Conservation (phyloP, 1,140 invertebrate genomes). For the Colletes gigas region DNA sequence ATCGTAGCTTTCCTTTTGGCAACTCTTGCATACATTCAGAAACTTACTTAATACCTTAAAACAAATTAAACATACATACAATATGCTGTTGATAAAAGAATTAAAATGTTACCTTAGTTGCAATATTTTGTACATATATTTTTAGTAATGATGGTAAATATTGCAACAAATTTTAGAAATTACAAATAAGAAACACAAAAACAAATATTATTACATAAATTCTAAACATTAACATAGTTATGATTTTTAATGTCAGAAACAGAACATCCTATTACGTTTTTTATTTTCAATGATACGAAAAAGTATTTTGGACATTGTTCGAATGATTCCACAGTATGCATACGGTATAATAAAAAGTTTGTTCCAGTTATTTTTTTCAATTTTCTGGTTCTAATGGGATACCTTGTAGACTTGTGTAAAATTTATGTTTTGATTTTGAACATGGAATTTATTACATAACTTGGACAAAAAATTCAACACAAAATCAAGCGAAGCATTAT, state of each 20-base stretch:
- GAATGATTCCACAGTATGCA: no score
- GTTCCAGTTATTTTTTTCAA: no score
- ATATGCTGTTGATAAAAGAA: constrained; percentile 15
- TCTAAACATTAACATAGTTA: constrained; percentile 24
- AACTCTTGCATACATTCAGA: constrained; percentile 41
- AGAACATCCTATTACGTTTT: no score
- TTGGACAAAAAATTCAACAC: constrained; percentile 10
- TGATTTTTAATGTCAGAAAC: background rate
- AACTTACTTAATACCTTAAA: constrained; percentile 16
- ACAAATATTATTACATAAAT: constrained; percentile 21
- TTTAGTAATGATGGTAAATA: constrained; percentile 7
- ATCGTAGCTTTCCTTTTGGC: constrained; percentile 58
- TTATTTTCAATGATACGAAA: no score
- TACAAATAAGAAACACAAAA: constrained; percentile 16
- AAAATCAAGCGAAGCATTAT: constrained; percentile 6
- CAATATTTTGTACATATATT: constrained; percentile 21
- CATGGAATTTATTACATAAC: constrained; percentile 1
- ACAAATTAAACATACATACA: constrained; percentile 18
- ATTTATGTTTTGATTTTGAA: constrained; percentile 17
- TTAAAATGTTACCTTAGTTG: constrained; percentile 10
- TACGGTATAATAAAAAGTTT: no score
- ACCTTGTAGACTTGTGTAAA: constrained; percentile 10
- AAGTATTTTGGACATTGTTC: no score
- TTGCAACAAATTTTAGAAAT: constrained; percentile 13
- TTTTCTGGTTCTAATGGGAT: no score